Base-by-base conservation (phyloP, 2,113 vertebrate species). In the Pelodiscus sinensis region DNA sequence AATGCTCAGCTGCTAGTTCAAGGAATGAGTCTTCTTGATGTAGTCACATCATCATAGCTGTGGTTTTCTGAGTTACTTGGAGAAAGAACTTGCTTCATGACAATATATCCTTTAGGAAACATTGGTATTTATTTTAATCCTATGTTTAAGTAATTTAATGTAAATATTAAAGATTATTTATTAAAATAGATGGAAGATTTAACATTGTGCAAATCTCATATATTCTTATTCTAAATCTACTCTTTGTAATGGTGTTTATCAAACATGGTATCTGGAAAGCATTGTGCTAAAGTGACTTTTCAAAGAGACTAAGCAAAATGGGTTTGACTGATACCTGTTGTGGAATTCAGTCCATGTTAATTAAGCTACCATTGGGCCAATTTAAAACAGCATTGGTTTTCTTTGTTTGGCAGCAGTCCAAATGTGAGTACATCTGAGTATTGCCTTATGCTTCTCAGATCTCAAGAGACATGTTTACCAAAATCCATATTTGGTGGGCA, bases 11-110 rank as follows among this genome's bases (percentile, higher is more conserved):
- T 38, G 75, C 79, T 71, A 15, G 84, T 94, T 87, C 85, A 60
- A 31, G 90, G 90, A 91, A 91, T 95, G 86, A 83, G 78, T 86
- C 93, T 81, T 18, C 14, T 19, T 29, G 56, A 52, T 52, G 73
- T 54, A 22, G 79, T 68, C n/a, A 56, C 31, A 51, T 35, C 0
- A 2, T 15, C 4, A 80, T 3, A 22, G 0, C 1, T 86, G 56
- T 9, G 77, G 86, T 86, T 82, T 83, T n/a, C 84, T 77, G 68
- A 2, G 2, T 38, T 85, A 90, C 68, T 93, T 84, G 82, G 29
- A 78, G 85, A 16, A 88, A 27, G 68, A 89, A 58, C 38, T 73
- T 16, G 27, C n/a, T 82, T 91, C 57, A 0, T 54, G 80, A 18
- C 35, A 31, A 8, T 10, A 6, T 68, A 6, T 88, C 81, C 11